Base-by-base conservation (phyloP, 2,797 vertebrate species). In the Falco naumanni region DNA sequence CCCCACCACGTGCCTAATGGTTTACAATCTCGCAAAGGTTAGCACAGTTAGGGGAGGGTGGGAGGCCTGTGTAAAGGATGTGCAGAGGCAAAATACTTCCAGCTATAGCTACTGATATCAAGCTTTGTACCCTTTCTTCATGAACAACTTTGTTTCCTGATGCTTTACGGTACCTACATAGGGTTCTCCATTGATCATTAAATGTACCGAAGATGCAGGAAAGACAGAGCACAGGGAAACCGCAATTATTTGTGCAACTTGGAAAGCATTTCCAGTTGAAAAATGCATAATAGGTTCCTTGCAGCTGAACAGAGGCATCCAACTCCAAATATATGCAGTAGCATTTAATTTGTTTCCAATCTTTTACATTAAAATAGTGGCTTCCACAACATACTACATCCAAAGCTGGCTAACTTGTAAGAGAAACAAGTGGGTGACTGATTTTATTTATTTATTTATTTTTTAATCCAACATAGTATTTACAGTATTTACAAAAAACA, bases 401-500 rank as follows among this genome's bases (percentile, higher is more conserved):
- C 91, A 60, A 90, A 76, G 33, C 29, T 57, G 9, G 3, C 33
- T 47, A 69, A 50, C 37, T 78, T 70, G 19, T 37, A 81, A 80
- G 29, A 82, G 24, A 69, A 80, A 33, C 4, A 31, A 81, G 4
- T 11, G 5, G 7, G 48, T 64, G 19, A 50, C 37, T 10, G 2
- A 18, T 76, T 19, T 47, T 11, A 39, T 22, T 18, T 76, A 69
- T 56, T 17, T 47, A 10, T 43, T 22, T 18, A 13, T n/a, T 43
- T 54, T 78, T 66, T 4, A 65, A 34, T 45, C 43, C 39, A 77
- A 37, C 10, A 16, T 4, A 29, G 1, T 43, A 66, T 72, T 87
- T 87, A 77, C 70, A 93, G 5, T 43, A 71, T 63, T 64, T 76
- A 93, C 70, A 79, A 29, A 79, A 68, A 53, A 10, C 33, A 86